Base-by-base conservation (phyloP, 2,113 vertebrate genomes). In the Ceuthmochares aereus region DNA sequence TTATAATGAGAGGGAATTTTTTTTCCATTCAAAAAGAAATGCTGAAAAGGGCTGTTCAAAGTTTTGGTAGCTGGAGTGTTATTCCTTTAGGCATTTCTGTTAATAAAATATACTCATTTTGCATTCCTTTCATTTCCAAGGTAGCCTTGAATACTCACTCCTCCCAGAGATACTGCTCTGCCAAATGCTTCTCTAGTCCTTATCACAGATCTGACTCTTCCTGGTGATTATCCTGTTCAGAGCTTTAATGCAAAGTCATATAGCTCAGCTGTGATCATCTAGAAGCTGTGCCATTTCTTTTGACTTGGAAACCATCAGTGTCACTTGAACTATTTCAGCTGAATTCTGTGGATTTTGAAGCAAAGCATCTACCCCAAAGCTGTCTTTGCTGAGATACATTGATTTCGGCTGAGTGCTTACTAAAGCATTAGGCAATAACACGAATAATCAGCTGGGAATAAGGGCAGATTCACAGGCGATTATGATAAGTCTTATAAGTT, bases 31-130 rank as follows among this genome's bases (percentile, higher is more conserved):
- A 90, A 70, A 94, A 42, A 75, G 56, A 94, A 90, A 67, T 23
- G 80, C 1, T 90, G 85, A 84, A 89, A 86, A 86, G 37, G 30
- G 14, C 82, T 85, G 55, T 87, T 95, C 67, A 88, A 17, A 80
- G 30, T 88, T 90, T 89, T 74, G 47, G 67, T 90, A 88, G 68
- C 55, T 83, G 37, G 9, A 80, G 3, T 22, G 40, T 84, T 89
- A 67, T 67, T 90, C 49, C 93, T 88, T 68, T 69, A 88, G 82
- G 23, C 75, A 56, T 70, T 94, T 88, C 21, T 88, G 55, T 92
- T 94, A 88, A 80, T 86, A 47, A 91, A 93, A 94, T 54, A 45
- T 26, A 77, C 42, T 70, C 5, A 11, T 20, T 14, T 37, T 94
- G 36, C 63, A 87, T 45, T 67, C 37, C 64, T 96, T 85, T 85